These are phyloP conservation scores for Scolopax mira DNA, from an alignment of 2,113 vertebrate species.

Conservation along the genomic window DNA sequence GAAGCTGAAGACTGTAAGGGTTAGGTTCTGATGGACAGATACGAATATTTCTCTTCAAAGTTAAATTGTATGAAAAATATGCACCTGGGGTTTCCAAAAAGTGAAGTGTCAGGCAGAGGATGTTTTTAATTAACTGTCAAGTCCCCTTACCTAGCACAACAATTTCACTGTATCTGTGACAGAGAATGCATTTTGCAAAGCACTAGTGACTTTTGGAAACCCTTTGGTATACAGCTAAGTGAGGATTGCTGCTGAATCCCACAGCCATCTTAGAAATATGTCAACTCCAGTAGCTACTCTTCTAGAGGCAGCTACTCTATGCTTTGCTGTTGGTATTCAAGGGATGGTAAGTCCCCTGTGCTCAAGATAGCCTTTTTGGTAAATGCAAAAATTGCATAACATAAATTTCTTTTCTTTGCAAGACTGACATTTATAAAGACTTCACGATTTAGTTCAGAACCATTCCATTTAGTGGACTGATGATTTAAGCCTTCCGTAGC, in stretches of 20 bases:
- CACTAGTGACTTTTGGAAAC: neutral
- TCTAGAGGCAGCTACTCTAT: neutral
- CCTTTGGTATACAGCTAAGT: neutral
- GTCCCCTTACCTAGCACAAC: neutral
- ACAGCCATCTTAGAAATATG: neutral
- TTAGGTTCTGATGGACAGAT: neutral
- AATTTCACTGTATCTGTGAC: neutral
- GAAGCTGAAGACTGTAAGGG: neutral
- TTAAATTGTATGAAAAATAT: neutral
- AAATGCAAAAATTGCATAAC: neutral
- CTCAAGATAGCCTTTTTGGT: conserved; percentile 8
- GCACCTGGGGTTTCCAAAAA: neutral
- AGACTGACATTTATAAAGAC: conserved; percentile 37
- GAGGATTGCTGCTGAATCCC: neutral
- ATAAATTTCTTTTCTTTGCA: conserved; percentile 20
- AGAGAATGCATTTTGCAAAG: neutral
- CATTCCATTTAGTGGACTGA: conserved; percentile 3
- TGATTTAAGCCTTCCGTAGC: conserved; percentile 36
- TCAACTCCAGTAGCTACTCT: neutral
- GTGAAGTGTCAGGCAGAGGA: neutral
- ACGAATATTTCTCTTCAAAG: neutral
- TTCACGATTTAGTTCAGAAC: conserved; percentile 43
- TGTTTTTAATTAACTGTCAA: neutral
- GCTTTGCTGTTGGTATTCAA: neutral
- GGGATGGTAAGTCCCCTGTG: neutral